These are phyloP conservation scores for Heteropelma amictum DNA, from an alignment of 2,888 invertebrate genomes.

Conservation along the genomic window DNA sequence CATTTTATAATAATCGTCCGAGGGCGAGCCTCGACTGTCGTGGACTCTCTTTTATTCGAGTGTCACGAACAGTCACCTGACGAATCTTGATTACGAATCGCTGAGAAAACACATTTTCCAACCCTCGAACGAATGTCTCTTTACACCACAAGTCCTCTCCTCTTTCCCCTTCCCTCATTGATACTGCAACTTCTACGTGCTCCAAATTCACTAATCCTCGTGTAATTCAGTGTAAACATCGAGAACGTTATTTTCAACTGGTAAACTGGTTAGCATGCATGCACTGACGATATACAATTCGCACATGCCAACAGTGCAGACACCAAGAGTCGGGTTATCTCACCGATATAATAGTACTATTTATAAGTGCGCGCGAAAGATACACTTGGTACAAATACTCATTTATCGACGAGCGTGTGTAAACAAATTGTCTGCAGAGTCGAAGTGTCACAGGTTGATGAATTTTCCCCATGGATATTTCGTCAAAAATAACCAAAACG, in stretches of 20 bases:
- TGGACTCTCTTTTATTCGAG: no score
- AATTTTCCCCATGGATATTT: no score
- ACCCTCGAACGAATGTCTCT: background rate
- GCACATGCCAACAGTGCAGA: background rate
- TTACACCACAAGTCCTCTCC: background rate
- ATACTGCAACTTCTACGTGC: background rate
- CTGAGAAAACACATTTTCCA: no score
- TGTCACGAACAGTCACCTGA: no score
- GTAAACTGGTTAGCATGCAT: background rate
- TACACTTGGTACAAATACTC: conserved; percentile 17
- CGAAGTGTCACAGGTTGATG: conserved; percentile 19
- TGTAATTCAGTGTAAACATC: background rate
- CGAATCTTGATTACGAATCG: no score
- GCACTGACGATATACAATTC: conserved; percentile 5
- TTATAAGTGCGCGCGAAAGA: conserved; percentile 45
- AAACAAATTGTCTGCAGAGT: conserved; percentile 32
- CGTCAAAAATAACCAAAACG: no score
- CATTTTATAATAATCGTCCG: no score
- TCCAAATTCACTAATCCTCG: conserved; percentile 11
- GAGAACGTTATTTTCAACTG: conserved; percentile 1
- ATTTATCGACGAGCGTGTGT: conserved; percentile 31
- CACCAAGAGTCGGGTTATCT: conserved; percentile 45
- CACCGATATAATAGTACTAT: conserved; percentile 54
- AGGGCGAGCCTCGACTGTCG: no score
- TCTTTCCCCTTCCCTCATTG: background rate